Evolutionary conservation across 2,113 vertebrate genomes (phyloP).

Genomic region (Mastomys coucha): DNA sequence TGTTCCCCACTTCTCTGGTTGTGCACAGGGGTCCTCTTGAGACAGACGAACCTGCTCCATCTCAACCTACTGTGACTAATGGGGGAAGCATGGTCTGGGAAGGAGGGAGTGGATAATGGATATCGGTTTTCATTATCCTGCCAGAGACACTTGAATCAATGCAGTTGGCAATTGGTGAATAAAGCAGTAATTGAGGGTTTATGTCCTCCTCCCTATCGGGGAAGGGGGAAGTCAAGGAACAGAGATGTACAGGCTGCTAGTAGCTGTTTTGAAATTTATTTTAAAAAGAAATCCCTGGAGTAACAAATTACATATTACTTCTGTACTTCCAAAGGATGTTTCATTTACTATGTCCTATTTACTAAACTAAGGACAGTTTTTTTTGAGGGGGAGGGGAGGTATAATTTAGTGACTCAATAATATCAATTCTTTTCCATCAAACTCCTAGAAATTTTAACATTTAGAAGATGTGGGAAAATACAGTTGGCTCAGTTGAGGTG

Average conservation of each 20-base stretch:
- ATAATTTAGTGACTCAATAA: constrained; percentile 44
- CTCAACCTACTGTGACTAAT: constrained; percentile 44
- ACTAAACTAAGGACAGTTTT: constrained; percentile 16
- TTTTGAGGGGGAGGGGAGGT: neutral
- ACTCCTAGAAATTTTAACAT: constrained; percentile 47
- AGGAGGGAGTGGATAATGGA: constrained; percentile 8
- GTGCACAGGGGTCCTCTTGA: neutral
- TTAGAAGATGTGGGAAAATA: constrained; percentile 61
- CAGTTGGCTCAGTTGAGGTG: constrained; percentile 47
- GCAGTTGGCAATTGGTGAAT: constrained; percentile 41
- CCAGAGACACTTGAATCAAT: constrained; percentile 59
- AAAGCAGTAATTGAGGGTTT: constrained; percentile 50
- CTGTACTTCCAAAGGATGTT: neutral
- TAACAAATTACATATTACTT: constrained; percentile 50
- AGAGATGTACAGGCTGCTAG: neutral
- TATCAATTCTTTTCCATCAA: constrained; percentile 59
- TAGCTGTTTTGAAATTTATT: constrained; percentile 1
- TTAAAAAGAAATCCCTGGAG: constrained; percentile 44
- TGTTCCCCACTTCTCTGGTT: neutral
- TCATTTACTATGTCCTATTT: constrained; percentile 30
- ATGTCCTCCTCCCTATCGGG: neutral
- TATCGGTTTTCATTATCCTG: constrained; percentile 42
- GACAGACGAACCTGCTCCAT: neutral
- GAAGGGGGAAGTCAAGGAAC: neutral
- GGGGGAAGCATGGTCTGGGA: neutral